Conservation (phyloP, 2,113 vertebrate genomes). For the Neogobius melanostomus region DNA sequence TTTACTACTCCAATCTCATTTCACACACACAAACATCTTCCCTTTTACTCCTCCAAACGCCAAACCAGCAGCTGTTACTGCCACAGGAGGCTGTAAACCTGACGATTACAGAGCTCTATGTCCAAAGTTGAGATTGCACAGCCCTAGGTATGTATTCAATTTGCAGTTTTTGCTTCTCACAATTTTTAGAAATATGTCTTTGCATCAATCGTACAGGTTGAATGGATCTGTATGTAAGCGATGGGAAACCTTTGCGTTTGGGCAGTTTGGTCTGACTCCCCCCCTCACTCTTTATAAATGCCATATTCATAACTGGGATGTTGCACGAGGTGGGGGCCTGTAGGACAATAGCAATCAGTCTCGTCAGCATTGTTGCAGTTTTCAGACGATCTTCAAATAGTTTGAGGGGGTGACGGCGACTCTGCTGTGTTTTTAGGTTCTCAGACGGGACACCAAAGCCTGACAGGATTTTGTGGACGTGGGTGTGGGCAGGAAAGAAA, state of each 20-base stretch:
- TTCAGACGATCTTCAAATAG: conserved; percentile 28
- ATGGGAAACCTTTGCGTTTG: neutral
- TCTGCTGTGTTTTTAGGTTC: conserved; percentile 14
- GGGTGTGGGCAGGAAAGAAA: conserved; percentile 26
- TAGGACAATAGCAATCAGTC: conserved; percentile 35
- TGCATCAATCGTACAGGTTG: too few relatives aligned
- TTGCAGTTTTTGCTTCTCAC: too few relatives aligned
- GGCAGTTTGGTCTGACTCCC: neutral
- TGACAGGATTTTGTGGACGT: conserved; percentile 10
- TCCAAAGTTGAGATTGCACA: too few relatives aligned
- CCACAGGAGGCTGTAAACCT: too few relatives aligned
- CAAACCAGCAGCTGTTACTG: too few relatives aligned
- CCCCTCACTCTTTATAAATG: neutral
- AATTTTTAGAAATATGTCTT: too few relatives aligned
- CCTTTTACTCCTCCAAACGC: too few relatives aligned
- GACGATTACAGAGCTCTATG: too few relatives aligned
- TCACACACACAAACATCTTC: too few relatives aligned
- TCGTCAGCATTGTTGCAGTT: conserved; percentile 45
- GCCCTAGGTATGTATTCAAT: too few relatives aligned
- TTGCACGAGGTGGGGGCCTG: neutral
- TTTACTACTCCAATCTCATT: too few relatives aligned
- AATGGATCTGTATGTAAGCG: neutral
- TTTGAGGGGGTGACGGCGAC: conserved; percentile 2
- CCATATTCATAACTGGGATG: conserved; percentile 22
- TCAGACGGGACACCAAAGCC: conserved; percentile 48